These are phyloP conservation scores for Dysmachus trigonus DNA, from an alignment of 2,888 invertebrate genomes.

Conservation along the genomic window DNA sequence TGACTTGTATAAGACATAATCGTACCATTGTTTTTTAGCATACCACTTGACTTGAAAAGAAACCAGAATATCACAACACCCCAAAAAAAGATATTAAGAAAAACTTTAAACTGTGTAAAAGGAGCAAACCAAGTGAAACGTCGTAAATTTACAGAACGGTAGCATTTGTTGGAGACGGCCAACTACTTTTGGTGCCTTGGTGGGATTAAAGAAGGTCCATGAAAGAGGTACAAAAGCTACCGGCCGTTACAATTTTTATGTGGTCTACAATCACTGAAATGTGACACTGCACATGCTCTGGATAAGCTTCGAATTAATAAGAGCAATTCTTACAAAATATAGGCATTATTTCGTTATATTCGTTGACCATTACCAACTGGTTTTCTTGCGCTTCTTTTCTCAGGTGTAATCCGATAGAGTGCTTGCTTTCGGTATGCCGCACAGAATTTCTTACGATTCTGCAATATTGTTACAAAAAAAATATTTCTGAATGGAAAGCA, in stretches of 20 bases:
- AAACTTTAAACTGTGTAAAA: not conserved
- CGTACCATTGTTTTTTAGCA: not conserved
- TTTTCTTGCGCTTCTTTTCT: not conserved
- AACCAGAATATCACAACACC: not conserved
- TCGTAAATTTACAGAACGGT: not conserved
- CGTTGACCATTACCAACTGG: not conserved
- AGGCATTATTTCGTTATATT: not conserved
- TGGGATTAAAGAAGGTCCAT: not conserved
- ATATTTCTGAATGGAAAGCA: constrained; percentile 7
- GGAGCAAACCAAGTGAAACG: not conserved
- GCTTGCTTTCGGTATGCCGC: not conserved
- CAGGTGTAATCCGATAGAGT: not conserved
- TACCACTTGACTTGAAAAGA: not conserved
- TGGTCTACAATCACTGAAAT: constrained; percentile 19
- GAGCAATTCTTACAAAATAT: not conserved
- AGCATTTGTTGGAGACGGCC: not conserved
- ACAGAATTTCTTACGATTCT: not conserved
- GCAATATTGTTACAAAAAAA: not conserved
- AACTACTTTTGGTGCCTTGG: not conserved
- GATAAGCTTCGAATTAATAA: not conserved
- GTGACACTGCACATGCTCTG: not conserved
- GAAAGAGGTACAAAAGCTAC: not conserved
- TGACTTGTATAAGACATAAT: not conserved
- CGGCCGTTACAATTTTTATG: not conserved
- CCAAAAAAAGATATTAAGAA: not conserved